Evolutionary conservation across 1,140 invertebrate species (phyloP).

Genomic region (Drosophila guanche): DNA sequence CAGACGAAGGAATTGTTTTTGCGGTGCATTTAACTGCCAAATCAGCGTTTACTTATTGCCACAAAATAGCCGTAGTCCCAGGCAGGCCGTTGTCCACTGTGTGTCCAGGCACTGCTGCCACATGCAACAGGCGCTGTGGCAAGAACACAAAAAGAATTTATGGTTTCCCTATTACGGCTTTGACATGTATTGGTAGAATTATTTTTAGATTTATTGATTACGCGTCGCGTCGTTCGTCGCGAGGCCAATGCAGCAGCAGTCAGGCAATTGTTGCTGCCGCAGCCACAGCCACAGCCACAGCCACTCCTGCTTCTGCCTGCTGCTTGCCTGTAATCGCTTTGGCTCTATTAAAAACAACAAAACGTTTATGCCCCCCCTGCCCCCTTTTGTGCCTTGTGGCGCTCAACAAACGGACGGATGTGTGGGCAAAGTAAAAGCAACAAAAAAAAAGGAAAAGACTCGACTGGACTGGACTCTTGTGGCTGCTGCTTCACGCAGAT

Average conservation of each 20-base stretch:
- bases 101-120: slow-evolving; percentile 30
- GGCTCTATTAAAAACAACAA: slow-evolving; percentile 80
- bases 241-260: slow-evolving; percentile 44
- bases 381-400: slow-evolving; percentile 55
- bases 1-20: background rate
- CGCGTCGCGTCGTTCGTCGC: slow-evolving; percentile 72
- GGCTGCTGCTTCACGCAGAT: slow-evolving; percentile 41
- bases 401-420: slow-evolving; percentile 57
- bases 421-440: slow-evolving; percentile 58
- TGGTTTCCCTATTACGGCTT: slow-evolving; percentile 83
- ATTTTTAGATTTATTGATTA: slow-evolving; percentile 83
- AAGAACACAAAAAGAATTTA: slow-evolving; percentile 81
- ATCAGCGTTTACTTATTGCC: slow-evolving; percentile 81
- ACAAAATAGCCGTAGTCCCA: slow-evolving; percentile 54
- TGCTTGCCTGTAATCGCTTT: slow-evolving; percentile 68
- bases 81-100: too few relatives aligned
- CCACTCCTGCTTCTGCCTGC: slow-evolving; percentile 19
- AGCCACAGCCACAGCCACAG: slow-evolving; percentile 7
- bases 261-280: slow-evolving; percentile 50
- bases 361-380: slow-evolving; percentile 64
- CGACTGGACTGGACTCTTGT: slow-evolving; percentile 29
- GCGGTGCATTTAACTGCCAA: slow-evolving; percentile 77
- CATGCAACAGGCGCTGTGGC: slow-evolving; percentile 73
- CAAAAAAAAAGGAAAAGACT: background rate
- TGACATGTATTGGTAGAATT: slow-evolving; percentile 83